phyloP scores from a whole-genome alignment of 2,797 vertebrate genomes.

The Acridotheres tristis region DNA sequence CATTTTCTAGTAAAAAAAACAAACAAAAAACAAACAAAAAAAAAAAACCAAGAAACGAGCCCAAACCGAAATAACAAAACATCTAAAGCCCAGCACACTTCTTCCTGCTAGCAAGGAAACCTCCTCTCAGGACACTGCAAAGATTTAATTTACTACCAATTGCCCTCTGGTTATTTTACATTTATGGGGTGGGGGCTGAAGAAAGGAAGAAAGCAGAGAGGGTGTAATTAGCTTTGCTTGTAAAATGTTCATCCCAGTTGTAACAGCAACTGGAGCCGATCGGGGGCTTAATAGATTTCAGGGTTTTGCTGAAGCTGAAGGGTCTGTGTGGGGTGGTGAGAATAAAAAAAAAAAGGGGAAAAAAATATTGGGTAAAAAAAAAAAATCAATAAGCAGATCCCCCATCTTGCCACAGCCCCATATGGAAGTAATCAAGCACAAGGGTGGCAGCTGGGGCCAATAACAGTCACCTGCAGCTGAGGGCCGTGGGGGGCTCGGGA shows the following conservation, averaged over 20 bases:
- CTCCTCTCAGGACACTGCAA: slow-evolving; percentile 63
- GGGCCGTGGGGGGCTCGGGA: slow-evolving; percentile 79
- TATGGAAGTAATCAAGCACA: slow-evolving; percentile 97
- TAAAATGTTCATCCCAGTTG: slow-evolving; percentile 74
- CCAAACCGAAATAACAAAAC: neutral
- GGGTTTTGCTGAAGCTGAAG: slow-evolving; percentile 72
- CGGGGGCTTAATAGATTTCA: slow-evolving; percentile 73
- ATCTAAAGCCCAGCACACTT: slow-evolving; percentile 62
- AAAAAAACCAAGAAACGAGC: neutral
- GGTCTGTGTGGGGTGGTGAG: neutral
- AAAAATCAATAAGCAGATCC: slow-evolving; percentile 75
- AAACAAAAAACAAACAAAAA: neutral
- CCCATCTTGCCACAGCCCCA: slow-evolving; percentile 80
- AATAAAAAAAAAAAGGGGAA: neutral
- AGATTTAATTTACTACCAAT: slow-evolving; percentile 58
- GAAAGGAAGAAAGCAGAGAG: slow-evolving; percentile 29
- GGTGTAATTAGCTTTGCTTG: slow-evolving; percentile 77
- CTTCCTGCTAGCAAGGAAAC: slow-evolving; percentile 51
- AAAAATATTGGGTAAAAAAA: neutral
- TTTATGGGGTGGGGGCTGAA: slow-evolving; percentile 66
- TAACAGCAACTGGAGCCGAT: slow-evolving; percentile 68
- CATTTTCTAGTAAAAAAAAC: slow-evolving; percentile 1
- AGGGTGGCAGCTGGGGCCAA: slow-evolving; percentile 96
- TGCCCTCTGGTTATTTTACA: slow-evolving; percentile 57
- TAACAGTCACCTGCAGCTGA: slow-evolving; percentile 98